phyloP scores from a whole-genome alignment of 2,797 vertebrate species.

The Fratercula arctica region DNA sequence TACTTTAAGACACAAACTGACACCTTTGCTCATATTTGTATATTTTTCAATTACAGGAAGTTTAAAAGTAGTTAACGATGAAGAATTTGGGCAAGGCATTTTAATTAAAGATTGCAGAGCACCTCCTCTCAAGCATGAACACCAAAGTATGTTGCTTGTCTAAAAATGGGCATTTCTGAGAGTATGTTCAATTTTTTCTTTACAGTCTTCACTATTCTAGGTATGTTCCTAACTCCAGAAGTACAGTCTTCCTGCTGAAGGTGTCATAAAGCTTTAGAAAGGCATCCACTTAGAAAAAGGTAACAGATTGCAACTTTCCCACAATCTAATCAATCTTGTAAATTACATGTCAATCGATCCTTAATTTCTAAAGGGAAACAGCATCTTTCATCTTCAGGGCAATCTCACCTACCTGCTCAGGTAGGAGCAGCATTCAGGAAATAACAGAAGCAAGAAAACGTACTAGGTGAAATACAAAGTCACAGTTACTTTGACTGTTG shows the following conservation, averaged over 20 bases:
- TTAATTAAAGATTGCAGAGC: background rate
- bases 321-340: background rate
- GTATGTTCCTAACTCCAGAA: background rate
- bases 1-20: background rate
- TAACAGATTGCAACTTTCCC: background rate
- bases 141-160: background rate
- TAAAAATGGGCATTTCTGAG: background rate
- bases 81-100: background rate
- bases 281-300: background rate
- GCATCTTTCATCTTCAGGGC: background rate
- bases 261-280: background rate
- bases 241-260: background rate
- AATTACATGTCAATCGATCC: background rate
- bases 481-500: background rate
- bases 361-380: background rate
- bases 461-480: background rate
- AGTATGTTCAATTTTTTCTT: background rate
- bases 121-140: background rate
- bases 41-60: background rate
- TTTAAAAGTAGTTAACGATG: background rate
- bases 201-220: background rate
- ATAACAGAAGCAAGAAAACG: background rate
- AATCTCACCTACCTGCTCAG: background rate
- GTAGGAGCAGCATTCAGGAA: background rate
- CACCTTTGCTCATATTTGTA: background rate